Conservation (phyloP, 2,888 invertebrate genomes). For the Meiosimyza decipiens region DNA sequence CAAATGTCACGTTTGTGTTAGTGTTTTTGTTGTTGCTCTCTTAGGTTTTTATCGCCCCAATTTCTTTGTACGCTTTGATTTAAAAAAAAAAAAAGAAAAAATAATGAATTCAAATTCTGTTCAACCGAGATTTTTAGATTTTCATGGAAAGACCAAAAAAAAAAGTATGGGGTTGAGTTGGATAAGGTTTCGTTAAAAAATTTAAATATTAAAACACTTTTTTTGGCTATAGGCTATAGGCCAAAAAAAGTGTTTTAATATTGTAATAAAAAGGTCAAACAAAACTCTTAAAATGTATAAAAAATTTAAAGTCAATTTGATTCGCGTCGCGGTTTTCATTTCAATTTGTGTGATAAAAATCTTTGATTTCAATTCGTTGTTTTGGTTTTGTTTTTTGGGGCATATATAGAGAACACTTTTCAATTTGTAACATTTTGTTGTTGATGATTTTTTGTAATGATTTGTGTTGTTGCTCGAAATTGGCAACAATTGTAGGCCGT, state of each 20-base stretch:
- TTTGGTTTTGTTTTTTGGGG: background rate
- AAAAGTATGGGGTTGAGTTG: background rate
- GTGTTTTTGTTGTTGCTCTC: background rate
- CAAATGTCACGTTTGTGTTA: background rate
- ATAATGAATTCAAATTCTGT: conserved; percentile 23
- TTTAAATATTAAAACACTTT: too few relatives aligned
- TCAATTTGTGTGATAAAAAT: conserved; percentile 15
- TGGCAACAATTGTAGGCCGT: too few relatives aligned
- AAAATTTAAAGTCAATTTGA: too few relatives aligned
- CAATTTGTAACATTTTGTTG: background rate
- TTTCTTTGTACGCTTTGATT: background rate
- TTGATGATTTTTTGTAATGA: too few relatives aligned
- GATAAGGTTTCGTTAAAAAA: background rate
- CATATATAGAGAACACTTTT: background rate
- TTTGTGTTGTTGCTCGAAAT: too few relatives aligned
- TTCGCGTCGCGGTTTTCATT: background rate
- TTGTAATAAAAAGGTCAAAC: too few relatives aligned
- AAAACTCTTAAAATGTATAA: too few relatives aligned
- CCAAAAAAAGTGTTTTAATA: too few relatives aligned
- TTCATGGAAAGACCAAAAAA: background rate
- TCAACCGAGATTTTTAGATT: conserved; percentile 3
- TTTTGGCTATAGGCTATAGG: too few relatives aligned
- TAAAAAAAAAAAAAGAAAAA: background rate
- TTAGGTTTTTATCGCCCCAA: too few relatives aligned
- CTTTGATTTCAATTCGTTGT: conserved; percentile 16